Evolutionary conservation across 2,797 vertebrate species (phyloP).

Genomic region (Sylvia borin): DNA sequence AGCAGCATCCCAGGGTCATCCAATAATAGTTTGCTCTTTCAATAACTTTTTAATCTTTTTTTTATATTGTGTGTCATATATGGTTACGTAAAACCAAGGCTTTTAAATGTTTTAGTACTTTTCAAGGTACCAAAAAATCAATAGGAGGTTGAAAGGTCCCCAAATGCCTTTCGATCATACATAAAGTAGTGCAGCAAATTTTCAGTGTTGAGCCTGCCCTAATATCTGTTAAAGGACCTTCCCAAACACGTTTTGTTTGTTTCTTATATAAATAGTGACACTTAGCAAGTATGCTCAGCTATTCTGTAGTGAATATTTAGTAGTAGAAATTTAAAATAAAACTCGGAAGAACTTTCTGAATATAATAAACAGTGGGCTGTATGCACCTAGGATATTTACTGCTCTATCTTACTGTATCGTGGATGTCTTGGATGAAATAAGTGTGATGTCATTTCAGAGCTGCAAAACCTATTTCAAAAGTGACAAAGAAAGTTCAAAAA

Average conservation of each 20-base stretch:
- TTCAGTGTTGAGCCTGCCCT: not conserved
- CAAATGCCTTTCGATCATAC: not conserved
- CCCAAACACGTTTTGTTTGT: not conserved
- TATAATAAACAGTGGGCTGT: not conserved
- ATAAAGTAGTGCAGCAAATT: not conserved
- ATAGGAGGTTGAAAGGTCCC: not conserved
- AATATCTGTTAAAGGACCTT: not conserved
- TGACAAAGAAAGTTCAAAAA: not conserved
- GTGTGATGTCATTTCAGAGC: not conserved
- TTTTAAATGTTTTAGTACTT: not conserved
- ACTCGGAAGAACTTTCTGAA: not conserved
- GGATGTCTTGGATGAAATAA: not conserved
- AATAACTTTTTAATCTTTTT: not conserved
- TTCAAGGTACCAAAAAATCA: not conserved
- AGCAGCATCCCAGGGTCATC: not conserved
- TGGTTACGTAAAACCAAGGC: not conserved
- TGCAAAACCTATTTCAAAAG: not conserved
- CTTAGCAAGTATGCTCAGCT: not conserved
- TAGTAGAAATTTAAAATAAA: not conserved
- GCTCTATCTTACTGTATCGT: not conserved
- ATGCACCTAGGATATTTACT: not conserved
- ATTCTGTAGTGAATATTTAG: not conserved
- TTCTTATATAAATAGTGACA: not conserved
- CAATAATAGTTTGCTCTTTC: not conserved
- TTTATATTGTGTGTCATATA: not conserved